A percentile compares a stretch with the other conserved stretches of the same genome.
Conservation (phyloP, 2,888 invertebrate species). For the Dysmachus trigonus region DNA sequence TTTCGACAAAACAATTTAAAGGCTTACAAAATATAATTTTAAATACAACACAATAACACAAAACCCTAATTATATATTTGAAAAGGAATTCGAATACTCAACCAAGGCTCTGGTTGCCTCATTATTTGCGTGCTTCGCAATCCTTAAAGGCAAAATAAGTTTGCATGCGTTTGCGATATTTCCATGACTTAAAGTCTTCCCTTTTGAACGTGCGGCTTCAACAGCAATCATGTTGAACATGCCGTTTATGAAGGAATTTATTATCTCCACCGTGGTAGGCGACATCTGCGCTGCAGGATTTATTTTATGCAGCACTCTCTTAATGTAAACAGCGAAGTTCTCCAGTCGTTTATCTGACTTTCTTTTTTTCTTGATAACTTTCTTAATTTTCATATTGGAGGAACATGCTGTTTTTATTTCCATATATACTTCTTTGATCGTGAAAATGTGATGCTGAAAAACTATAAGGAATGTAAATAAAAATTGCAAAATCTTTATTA, state of each 20-base stretch:
- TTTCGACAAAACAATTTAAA: neutral
- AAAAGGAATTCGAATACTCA: neutral
- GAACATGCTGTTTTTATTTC: neutral
- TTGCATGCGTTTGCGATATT: conserved; percentile 39
- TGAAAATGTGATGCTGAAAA: neutral
- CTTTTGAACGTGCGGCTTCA: conserved; percentile 20
- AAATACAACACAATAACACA: neutral
- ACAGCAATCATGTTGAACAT: conserved; percentile 30
- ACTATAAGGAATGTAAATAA: neutral
- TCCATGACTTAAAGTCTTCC: conserved; percentile 18
- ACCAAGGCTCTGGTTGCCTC: neutral
- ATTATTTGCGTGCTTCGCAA: conserved; percentile 2
- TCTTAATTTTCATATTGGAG: neutral
- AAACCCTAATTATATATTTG: neutral
- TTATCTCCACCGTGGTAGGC: neutral
- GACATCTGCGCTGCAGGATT: conserved; percentile 14
- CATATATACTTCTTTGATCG: neutral
- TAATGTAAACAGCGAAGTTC: conserved; percentile 14
- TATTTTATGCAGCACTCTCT: neutral
- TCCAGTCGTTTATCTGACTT: neutral
- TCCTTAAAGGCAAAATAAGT: conserved; percentile 27
- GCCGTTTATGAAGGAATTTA: conserved; percentile 40
- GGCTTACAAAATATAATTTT: neutral
- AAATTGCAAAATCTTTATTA: neutral
- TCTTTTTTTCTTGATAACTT: neutral